phyloP scores from a whole-genome alignment of 2,888 invertebrate genomes.

The Amblyteles armatorius region DNA sequence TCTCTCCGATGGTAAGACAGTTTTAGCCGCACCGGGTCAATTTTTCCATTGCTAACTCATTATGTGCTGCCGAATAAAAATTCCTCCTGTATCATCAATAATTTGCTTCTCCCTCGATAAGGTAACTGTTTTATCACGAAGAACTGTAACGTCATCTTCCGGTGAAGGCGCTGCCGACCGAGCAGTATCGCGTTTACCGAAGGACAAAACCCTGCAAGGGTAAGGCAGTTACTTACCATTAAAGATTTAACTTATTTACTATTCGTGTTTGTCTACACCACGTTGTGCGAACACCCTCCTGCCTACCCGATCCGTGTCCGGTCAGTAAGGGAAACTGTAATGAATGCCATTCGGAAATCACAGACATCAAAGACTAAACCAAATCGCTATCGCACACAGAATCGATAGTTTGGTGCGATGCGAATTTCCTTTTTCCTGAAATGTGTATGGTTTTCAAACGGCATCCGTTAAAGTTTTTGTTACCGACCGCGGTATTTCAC shows the following conservation, averaged over 20 bases:
- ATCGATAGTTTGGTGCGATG: not conserved
- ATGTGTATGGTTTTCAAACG: not conserved
- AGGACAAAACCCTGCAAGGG: not conserved
- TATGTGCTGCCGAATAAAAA: not conserved
- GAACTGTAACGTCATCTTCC: not conserved
- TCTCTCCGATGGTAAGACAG: not conserved
- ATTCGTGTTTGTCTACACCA: not conserved
- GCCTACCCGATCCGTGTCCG: not conserved
- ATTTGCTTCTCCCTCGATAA: not conserved
- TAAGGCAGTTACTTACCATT: not conserved
- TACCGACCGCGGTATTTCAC: no score
- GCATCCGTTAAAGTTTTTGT: not conserved
- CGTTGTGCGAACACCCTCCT: not conserved
- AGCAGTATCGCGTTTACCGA: not conserved
- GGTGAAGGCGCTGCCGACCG: not conserved
- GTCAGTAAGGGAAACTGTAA: not conserved
- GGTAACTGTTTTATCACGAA: not conserved
- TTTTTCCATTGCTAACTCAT: not conserved
- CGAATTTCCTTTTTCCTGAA: not conserved
- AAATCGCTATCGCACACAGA: not conserved
- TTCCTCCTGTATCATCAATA: not conserved
- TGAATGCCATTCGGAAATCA: not conserved
- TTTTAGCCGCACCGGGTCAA: not conserved
- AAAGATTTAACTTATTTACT: not conserved
- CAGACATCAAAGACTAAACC: not conserved